Evolutionary conservation across 2,113 vertebrate species (phyloP), one percentile per base, ranked within the genome.

Genomic region (Terrapene triunguis): DNA sequence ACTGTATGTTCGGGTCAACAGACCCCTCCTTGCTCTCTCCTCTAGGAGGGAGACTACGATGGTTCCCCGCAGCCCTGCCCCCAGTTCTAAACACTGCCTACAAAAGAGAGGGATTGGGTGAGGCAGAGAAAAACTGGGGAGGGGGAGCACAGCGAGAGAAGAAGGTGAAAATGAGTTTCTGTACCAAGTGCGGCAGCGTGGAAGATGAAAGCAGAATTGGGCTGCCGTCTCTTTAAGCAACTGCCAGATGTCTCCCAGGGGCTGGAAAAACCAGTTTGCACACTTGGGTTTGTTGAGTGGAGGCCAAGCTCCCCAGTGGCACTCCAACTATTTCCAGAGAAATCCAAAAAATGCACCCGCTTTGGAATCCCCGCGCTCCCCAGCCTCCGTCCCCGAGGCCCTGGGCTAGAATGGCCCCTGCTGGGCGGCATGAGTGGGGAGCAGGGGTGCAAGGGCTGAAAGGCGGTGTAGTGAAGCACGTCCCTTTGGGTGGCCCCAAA

Each of bases 241-340:
- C 94, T 97, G 92, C 97, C 97, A 97, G 97, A 97, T 98, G 97
- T 96, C 97, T 97, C 94, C 11, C 22, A 97, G 96, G 93, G 96
- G 97, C 97, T 97, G 96, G 97, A 97, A 98, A 97, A 98, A 97
- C 97, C 97, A 97, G 97, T 97, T 82, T 76, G 97, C 92, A 96
- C 55, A 92, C 92, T 85, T 78, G 22, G 48, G 86, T 65, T 82
- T 50, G 96, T 95, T 94, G 89, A 19, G 32, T 83, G 84, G 95
- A 83, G 95, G 96, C 96, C 96, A 94, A 95, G 94, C 96, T 97
- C 96, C 91, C 97, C 93, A 35, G 97, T 92, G 82, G 96, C 96
- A 97, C 97, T 96, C 90, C 97, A 97, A 95, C 96, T 98, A 98
- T 97, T 97, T 95, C 96, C 47, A 48, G 92, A 98, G 97, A 98